Conservation (phyloP, 2,113 vertebrate species). For the Protobothrops mucrosquamatus region DNA sequence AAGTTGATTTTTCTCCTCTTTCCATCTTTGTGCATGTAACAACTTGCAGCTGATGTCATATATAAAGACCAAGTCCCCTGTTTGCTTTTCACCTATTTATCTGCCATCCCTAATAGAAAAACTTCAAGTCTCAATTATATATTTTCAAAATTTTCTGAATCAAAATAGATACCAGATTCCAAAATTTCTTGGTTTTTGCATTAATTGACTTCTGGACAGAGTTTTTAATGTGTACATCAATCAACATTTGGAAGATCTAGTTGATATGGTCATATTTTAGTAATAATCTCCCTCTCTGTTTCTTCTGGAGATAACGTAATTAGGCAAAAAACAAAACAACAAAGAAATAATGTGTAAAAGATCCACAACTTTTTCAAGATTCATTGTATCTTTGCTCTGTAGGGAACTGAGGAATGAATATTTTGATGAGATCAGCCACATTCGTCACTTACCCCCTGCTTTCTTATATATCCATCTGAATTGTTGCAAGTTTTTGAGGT, state of each 20-base stretch:
- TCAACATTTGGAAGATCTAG: not conserved
- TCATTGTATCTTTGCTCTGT: not conserved
- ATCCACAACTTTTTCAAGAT: too few species aligned
- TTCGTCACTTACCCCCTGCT: not conserved
- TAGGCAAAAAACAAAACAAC: not conserved
- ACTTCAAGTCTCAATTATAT: not conserved
- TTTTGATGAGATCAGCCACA: not conserved
- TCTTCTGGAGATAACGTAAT: not conserved
- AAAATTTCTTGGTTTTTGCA: slow-evolving; percentile 30
- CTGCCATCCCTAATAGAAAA: not conserved
- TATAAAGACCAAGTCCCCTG: not conserved
- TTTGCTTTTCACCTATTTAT: not conserved
- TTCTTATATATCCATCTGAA: not conserved
- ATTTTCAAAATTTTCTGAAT: not conserved
- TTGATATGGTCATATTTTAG: not conserved
- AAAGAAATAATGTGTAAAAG: not conserved
- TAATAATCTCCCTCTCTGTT: not conserved
- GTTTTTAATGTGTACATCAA: not conserved
- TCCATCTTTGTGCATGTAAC: not conserved
- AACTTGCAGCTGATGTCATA: not conserved
- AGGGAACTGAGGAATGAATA: not conserved
- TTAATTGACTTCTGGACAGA: slow-evolving; percentile 2
- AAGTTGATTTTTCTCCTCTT: not conserved
- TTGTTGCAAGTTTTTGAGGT: not conserved
- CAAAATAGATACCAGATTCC: not conserved